Percentiles rank a stretch among this genome's conserved stretches.
These are phyloP conservation scores for Pseudococcus jackbeardsleyi DNA, from an alignment of 2,888 invertebrate genomes.

Conservation along the genomic window DNA sequence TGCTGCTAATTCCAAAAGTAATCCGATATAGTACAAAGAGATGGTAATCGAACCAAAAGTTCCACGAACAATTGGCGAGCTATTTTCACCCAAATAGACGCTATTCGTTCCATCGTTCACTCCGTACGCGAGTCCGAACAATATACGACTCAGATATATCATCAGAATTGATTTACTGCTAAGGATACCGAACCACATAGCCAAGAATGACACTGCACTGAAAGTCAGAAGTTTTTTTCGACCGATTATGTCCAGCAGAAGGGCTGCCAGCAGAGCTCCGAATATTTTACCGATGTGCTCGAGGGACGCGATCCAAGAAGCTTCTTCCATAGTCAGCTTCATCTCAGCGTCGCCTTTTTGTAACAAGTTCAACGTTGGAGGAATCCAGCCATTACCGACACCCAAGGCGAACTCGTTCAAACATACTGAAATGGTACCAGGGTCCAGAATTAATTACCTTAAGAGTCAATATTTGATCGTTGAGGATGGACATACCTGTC, in stretches of 20 bases:
- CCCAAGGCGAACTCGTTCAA: constrained; percentile 30
- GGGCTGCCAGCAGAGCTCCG: background rate
- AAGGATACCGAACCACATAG: constrained; percentile 15
- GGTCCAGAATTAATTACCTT: background rate
- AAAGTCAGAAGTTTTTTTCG: constrained; percentile 1
- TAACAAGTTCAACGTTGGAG: background rate
- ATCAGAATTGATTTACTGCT: background rate
- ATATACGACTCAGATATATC: constrained; percentile 30
- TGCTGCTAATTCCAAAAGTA: background rate
- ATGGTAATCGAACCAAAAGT: constrained; percentile 28
- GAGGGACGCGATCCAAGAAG: constrained; percentile 55
- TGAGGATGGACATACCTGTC: background rate
- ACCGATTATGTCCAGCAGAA: constrained; percentile 15
- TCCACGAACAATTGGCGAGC: background rate
- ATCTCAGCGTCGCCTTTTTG: background rate
- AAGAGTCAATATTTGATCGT: background rate
- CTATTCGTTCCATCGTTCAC: constrained; percentile 7
- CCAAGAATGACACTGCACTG: background rate
- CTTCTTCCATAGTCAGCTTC: constrained; percentile 26
- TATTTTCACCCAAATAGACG: constrained; percentile 48
- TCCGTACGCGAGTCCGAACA: constrained; percentile 31
- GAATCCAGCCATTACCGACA: constrained; percentile 45
- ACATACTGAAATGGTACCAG: background rate
- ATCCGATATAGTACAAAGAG: constrained; percentile 9
- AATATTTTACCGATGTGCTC: constrained; percentile 38